Evolutionary conservation across 2,797 vertebrate species (phyloP), one percentile per base, ranked within the genome.

Genomic region (Tapirus indicus): DNA sequence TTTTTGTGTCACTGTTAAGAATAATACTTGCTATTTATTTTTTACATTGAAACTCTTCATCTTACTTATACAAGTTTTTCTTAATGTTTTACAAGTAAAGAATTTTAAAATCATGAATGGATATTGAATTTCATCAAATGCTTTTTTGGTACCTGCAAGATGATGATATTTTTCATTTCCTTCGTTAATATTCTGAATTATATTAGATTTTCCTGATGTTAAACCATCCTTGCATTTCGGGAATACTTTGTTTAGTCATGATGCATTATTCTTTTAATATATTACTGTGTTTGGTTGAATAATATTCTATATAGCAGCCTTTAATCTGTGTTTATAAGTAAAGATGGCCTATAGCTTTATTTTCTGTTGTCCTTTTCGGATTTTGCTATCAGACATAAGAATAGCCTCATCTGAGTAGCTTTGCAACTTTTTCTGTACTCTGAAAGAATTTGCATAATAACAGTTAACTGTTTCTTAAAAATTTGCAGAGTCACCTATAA

Each of bases 81-180:
- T 95, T 64, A 78, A 38, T 72, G 29, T 44, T 85, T 95, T 80
- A 21, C 23, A 80, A 91, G 35, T 78, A 86, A 86, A 47, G 54
- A 86, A 72, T 80, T 80, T 95, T 35, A 29, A 56, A 95, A 35
- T 64, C 71, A 60, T 71, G 56, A 72, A 71, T 41, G 16, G n/a
- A 44, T 86, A 52, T 52, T 71, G 20, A 32, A n/a, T 91, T 86
- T 86, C 29, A 86, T 72, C n/a, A 47, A 64, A 54, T 44, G 32
- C 56, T 72, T 72, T 82, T 71, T 68, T 68, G 54, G 56, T 47
- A 71, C 29, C 64, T 95, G 35, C 6, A 79, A 68, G 47, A 47
- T 47, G 64, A 79, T 86, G 23, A 18, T 32, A 58, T 47, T 56
- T 68, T 68, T 35, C 29, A 74, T 72, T 80, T 62, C 14, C 35